These are phyloP conservation scores for Elysia chlorotica DNA, from an alignment of 1,140 invertebrate species.

Conservation along the genomic window DNA sequence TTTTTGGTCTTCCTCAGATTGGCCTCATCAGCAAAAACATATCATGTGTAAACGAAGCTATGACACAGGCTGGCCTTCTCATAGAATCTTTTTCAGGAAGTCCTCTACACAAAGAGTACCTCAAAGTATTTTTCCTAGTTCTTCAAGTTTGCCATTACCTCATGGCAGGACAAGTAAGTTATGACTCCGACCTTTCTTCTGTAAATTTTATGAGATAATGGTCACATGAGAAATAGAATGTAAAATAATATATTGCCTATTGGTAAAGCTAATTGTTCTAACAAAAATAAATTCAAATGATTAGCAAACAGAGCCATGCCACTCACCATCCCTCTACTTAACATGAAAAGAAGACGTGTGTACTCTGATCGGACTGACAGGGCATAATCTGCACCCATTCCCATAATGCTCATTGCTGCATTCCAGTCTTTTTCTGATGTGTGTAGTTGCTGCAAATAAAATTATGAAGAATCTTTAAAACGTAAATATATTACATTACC, in stretches of 20 bases:
- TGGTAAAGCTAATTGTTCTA: no score
- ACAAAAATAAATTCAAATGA: no score
- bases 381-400: slow-evolving; percentile 93
- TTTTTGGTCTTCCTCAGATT: no score
- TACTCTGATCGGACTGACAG: slow-evolving; percentile 89
- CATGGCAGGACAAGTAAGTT: slow-evolving; percentile 84
- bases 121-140: slow-evolving; percentile 95
- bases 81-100: slow-evolving; percentile 90
- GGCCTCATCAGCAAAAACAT: slow-evolving; percentile 91
- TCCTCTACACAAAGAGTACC: slow-evolving; percentile 78
- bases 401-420: slow-evolving; percentile 84
- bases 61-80: slow-evolving; percentile 83
- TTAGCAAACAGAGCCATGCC: no score
- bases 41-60: slow-evolving; percentile 82
- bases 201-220: no score
- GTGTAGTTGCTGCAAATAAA: slow-evolving; percentile 81
- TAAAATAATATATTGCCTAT: no score
- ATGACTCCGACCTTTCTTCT: no score
- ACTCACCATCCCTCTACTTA: slow-evolving; percentile 92
- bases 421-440: slow-evolving; percentile 88
- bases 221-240: no score
- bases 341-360: slow-evolving; percentile 88
- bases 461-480: neutral
- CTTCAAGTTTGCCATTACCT: slow-evolving; percentile 93
- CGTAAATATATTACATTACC: neutral